phyloP scores from a whole-genome alignment of 1,140 invertebrate species.

The Zaprionus taronus region DNA sequence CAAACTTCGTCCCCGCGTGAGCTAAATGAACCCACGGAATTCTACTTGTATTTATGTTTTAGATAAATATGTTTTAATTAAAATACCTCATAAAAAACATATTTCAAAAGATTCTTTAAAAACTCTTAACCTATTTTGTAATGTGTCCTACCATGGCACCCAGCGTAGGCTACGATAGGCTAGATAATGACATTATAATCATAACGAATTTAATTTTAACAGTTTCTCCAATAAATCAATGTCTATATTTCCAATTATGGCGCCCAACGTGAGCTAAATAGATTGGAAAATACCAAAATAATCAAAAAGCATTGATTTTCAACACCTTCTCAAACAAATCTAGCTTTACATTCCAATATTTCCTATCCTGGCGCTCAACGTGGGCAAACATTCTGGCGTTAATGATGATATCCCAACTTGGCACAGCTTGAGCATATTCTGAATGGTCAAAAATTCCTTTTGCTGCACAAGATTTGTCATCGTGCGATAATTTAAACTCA shows the following conservation, averaged over 20 bases:
- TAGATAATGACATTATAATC: background rate
- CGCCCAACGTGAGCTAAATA: background rate
- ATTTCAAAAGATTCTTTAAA: no score
- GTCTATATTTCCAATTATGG: background rate
- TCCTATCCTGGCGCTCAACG: no score
- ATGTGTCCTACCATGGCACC: no score
- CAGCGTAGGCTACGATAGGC: no score
- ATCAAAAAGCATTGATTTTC: background rate
- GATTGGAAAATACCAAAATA: no score
- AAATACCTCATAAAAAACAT: no score
- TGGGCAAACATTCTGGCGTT: background rate
- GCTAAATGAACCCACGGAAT: background rate
- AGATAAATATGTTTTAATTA: no score
- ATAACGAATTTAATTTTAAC: background rate
- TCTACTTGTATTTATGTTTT: no score
- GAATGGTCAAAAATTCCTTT: background rate
- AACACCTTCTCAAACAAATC: background rate
- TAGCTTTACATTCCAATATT: no score
- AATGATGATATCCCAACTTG: background rate
- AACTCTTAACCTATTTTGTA: no score
- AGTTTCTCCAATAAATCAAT: background rate
- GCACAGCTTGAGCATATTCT: background rate
- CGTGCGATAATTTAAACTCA: constrained; percentile 30
- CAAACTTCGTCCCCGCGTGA: background rate
- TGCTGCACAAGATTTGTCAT: constrained; percentile 4